Evolutionary conservation across 1,140 invertebrate species (phyloP).

Genomic region (Drosophila sproati): DNA sequence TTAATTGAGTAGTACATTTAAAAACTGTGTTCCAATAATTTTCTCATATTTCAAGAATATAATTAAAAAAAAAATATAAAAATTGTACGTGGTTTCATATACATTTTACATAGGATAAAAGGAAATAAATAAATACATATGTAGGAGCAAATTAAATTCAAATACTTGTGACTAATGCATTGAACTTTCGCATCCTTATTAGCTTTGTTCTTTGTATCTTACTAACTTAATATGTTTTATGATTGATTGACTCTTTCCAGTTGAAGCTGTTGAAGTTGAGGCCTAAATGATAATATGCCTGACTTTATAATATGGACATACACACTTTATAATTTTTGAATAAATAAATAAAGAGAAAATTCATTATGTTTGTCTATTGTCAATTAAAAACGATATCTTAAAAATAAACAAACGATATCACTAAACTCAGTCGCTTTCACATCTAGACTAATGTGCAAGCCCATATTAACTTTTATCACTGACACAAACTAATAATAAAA

Average conservation of each 20-base stretch:
- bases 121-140: neutral
- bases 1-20: too few relatives aligned
- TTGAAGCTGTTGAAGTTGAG: constrained; percentile 84
- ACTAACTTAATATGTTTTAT: constrained; percentile 81
- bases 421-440: constrained; percentile 62
- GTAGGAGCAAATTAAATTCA: constrained; percentile 38
- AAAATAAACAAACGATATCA: constrained; percentile 68
- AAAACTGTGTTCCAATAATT: neutral
- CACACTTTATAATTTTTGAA: constrained; percentile 71
- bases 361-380: constrained; percentile 75
- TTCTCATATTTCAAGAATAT: neutral
- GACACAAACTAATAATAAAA: neutral
- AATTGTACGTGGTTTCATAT: neutral
- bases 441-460: constrained; percentile 42
- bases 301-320: constrained; percentile 81
- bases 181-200: constrained; percentile 65
- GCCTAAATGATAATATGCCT: constrained; percentile 84
- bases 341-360: constrained; percentile 67
- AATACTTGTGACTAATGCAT: constrained; percentile 63
- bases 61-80: neutral
- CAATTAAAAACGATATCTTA: constrained; percentile 66
- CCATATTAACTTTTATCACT: neutral
- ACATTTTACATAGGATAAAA: neutral
- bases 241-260: constrained; percentile 84
- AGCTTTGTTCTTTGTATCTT: constrained; percentile 75